Base-by-base conservation (phyloP, 1,140 invertebrate genomes). In the Bursaphelenchus mucronatus region DNA sequence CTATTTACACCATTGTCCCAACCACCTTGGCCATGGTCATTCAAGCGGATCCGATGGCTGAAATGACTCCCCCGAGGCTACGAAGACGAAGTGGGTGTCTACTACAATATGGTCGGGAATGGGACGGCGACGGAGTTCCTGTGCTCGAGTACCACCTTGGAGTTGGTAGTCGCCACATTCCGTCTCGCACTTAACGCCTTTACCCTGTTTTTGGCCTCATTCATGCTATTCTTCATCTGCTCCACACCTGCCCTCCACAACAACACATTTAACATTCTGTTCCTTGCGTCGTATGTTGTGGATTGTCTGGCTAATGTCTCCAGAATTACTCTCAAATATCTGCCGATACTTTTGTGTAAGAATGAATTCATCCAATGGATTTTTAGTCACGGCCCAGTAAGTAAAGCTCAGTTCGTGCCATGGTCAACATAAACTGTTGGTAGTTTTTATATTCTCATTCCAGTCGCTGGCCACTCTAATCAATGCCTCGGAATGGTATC, bases 401-500 rank as follows among this genome's bases (percentile, higher is more conserved):
- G 30, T 30, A 30, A 30, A 30, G 30, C 30, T 5, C 30, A 30
- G 5, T 1, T 30, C 2, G 30, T 30, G 30, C 5, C 30, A 30
- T 3, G 30, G 30, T 30, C 30, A 30, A 30, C 30, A 30, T 30
- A 30, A 30, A 30, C 30, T 30, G 30, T 30, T 30, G 30, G 5
- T 13, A 21, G 39, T 13, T 7, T 53, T 53, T 17, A 8, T 53
- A 54, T 17, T 17, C 52, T n/a, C 11, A n/a, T 17, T 17, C 17
- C 17, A 17, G 52, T 30, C 52, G 11, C 21, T 54, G 13, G 52
- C 52, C 11, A n/a, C 52, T 13, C 17, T 54, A n/a, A 54, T 54
- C 40, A 54, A 54, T 30, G 52, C 52, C 11, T n/a, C 52, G 11
- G 52, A 54, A 8, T 54, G 52, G 52, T 63, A 63, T 41, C 47